Evolutionary conservation across 2,888 invertebrate species (phyloP).

Genomic region (Tholera decimalis): DNA sequence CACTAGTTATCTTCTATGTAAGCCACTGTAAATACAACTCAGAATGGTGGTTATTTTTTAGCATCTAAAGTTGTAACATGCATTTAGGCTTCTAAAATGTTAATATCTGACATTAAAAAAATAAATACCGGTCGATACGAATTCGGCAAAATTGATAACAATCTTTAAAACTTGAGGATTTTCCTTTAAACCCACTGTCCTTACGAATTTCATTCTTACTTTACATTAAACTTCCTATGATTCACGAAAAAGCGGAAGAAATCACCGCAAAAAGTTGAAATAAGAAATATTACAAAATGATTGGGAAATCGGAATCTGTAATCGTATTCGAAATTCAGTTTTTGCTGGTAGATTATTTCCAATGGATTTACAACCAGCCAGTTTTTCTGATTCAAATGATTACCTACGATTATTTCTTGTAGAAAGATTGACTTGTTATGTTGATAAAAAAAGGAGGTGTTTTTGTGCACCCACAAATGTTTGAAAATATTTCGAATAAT

Average conservation of each 20-base stretch:
- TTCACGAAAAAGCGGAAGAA: slow-evolving; percentile 23
- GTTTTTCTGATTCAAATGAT: slow-evolving; percentile 27
- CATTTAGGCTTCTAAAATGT: too few relatives aligned
- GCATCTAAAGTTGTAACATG: too few relatives aligned
- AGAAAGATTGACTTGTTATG: slow-evolving; percentile 9
- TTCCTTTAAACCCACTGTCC: background rate
- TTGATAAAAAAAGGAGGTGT: too few relatives aligned
- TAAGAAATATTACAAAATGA: slow-evolving; percentile 17
- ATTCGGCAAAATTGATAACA: background rate
- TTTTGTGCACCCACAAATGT: slow-evolving; percentile 2
- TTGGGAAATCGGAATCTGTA: slow-evolving; percentile 25
- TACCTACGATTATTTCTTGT: slow-evolving; percentile 23
- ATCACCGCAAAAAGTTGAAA: slow-evolving; percentile 27
- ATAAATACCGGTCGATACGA: background rate
- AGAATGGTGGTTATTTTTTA: too few relatives aligned
- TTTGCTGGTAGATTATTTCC: slow-evolving; percentile 40
- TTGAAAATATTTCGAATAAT: background rate
- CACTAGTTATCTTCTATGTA: too few relatives aligned
- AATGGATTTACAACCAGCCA: slow-evolving; percentile 14
- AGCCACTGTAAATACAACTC: too few relatives aligned
- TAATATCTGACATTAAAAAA: too few relatives aligned
- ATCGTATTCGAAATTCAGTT: slow-evolving; percentile 43
- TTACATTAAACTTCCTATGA: slow-evolving; percentile 16
- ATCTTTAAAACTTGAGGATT: background rate
- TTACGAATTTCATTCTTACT: background rate